Base-by-base conservation (phyloP, 1,140 invertebrate genomes). In the Scaptomyza graminum region DNA sequence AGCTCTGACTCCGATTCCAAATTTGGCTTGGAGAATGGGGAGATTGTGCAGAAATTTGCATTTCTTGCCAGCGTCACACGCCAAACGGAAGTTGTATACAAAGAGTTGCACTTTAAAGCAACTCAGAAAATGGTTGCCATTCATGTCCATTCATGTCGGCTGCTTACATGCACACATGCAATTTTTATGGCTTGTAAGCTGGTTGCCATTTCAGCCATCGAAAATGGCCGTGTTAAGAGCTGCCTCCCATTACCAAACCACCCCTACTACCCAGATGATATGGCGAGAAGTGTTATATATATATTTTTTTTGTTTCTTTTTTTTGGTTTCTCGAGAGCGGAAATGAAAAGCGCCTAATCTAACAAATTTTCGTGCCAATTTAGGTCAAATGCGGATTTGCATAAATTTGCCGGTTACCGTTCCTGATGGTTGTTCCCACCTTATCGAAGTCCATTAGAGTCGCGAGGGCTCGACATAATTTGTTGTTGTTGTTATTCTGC, bases 1-100 rank as follows among this genome's bases (percentile, higher is more conserved):
- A 18, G 7, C 44, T 50, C 47, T 28, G 52, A 22, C 39, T 47
- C 7, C 50, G 44, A 43, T 22, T 34, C 28, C 31, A 28, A 52
- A 16, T 66, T 13, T 47, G 43, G 15, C 41, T 39, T n/a, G 12
- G 11, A 34, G 37, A 15, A 25, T 9, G n/a, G 22, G 22, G 31
- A 61, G 22, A 52, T 13, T 73, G 74, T 81, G 78, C 74, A 75
- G 82, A 85, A 85, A 87, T 88, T 87, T 87, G 79, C 83, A 87
- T 88, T 88, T 87, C 72, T 83, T 82, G 63, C 39, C 67, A 59
- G 51, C 74, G 78, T 87, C 79, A 83, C 83, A 88, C 83, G 83
- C 83, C 84, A 88, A 83, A 76, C 83, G 83, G 84, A 88, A 89
- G 83, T 88, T 88, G 83, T 87, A 88, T 88, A 88, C 83, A 88